Conservation (phyloP, 2,797 vertebrate genomes). For the Microctenopoma stevenorrisi region DNA sequence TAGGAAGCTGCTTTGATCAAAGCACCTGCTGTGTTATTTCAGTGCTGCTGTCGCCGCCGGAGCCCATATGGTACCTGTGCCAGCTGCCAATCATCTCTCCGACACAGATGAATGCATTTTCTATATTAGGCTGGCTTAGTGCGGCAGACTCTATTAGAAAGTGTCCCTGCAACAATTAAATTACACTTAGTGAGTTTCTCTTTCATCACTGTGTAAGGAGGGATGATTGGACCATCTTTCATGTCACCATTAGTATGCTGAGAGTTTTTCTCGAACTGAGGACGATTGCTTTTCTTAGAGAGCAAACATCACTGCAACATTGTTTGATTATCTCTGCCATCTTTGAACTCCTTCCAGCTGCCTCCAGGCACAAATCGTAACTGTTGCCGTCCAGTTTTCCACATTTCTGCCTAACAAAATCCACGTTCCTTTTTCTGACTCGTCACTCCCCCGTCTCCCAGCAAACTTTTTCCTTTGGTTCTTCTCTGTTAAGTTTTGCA, state of each 20-base stretch:
- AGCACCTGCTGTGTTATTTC: slow-evolving; percentile 70
- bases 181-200: slow-evolving; percentile 29
- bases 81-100: slow-evolving; percentile 70
- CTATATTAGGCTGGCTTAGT: slow-evolving; percentile 49
- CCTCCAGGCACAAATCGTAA: slow-evolving; percentile 33
- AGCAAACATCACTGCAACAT: slow-evolving; percentile 31
- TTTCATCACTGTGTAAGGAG: slow-evolving; percentile 10
- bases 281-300: slow-evolving; percentile 26
- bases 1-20: slow-evolving; percentile 72
- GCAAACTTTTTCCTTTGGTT: slow-evolving; percentile 29
- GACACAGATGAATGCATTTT: slow-evolving; percentile 56
- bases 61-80: slow-evolving; percentile 64
- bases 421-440: slow-evolving; percentile 25
- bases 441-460: slow-evolving; percentile 24
- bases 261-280: slow-evolving; percentile 21
- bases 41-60: slow-evolving; percentile 30
- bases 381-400: slow-evolving; percentile 25
- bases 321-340: slow-evolving; percentile 45
- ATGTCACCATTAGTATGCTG: slow-evolving; percentile 29
- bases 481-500: slow-evolving; percentile 2
- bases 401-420: slow-evolving; percentile 27
- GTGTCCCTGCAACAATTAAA: slow-evolving; percentile 49
- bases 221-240: slow-evolving; percentile 35
- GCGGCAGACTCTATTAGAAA: slow-evolving; percentile 38
- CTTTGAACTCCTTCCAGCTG: slow-evolving; percentile 29